These are phyloP conservation scores for Drymonia ruficornis DNA, from an alignment of 2,888 invertebrate genomes.

Conservation along the genomic window DNA sequence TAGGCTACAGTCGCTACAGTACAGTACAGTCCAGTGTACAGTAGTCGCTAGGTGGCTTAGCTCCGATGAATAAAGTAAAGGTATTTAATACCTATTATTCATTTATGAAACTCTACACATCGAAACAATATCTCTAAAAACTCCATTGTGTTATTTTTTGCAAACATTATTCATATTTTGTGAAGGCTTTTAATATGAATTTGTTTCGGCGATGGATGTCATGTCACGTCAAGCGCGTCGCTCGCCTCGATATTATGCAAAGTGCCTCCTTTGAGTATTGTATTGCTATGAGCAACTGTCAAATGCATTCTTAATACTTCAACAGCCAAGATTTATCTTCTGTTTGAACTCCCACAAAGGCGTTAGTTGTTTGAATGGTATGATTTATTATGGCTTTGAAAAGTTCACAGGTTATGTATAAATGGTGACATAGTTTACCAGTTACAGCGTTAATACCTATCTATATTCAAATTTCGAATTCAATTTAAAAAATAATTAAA, in stretches of 20 bases:
- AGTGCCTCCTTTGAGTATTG: neutral
- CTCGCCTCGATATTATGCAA: neutral
- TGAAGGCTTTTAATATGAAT: neutral
- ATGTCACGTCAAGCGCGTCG: neutral
- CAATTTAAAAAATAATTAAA: too few relatives aligned
- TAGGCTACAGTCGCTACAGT: too few relatives aligned
- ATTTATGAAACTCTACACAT: neutral
- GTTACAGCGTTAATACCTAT: too few relatives aligned
- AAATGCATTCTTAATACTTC: constrained; percentile 5
- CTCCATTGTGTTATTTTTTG: neutral
- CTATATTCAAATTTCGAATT: too few relatives aligned
- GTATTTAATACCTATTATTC: too few relatives aligned
- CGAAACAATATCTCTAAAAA: neutral
- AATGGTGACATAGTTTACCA: too few relatives aligned
- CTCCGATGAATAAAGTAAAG: too few relatives aligned
- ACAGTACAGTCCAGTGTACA: too few relatives aligned
- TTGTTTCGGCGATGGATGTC: constrained; percentile 2
- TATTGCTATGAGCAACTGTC: constrained; percentile 5
- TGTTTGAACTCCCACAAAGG: neutral
- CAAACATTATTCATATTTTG: neutral
- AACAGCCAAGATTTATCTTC: neutral
- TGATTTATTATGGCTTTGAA: too few relatives aligned
- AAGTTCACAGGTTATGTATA: too few relatives aligned
- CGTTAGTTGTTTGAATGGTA: neutral
- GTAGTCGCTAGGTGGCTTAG: too few relatives aligned